phyloP scores from a whole-genome alignment of 2,797 vertebrate species.

The Luscinia luscinia region DNA sequence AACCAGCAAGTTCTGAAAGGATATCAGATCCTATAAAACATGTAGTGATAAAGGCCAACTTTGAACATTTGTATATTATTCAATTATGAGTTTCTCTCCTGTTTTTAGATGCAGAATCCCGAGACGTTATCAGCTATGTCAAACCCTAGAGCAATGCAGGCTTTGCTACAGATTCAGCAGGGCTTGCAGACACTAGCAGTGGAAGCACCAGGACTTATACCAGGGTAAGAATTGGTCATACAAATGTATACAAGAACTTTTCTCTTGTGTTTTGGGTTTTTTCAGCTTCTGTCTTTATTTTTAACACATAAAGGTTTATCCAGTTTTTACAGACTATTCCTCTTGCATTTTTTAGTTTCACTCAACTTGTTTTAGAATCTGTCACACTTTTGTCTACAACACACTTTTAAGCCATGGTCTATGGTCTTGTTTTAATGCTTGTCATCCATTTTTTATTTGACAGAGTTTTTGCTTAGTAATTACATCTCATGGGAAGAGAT shows the following conservation, averaged over 20 bases:
- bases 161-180: constrained; percentile 88
- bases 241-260: not conserved
- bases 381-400: not conserved
- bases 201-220: constrained; percentile 84
- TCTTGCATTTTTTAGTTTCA: not conserved
- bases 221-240: constrained; percentile 75
- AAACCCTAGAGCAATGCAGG: constrained; percentile 87
- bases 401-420: not conserved
- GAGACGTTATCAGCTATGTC: constrained; percentile 87
- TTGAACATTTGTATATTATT: not conserved
- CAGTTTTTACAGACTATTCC: not conserved
- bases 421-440: not conserved
- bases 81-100: constrained; percentile 21
- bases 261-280: not conserved
- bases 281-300: not conserved
- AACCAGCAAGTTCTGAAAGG: not conserved
- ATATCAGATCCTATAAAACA: not conserved
- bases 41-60: not conserved
- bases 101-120: constrained; percentile 85
- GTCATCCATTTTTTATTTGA: not conserved
- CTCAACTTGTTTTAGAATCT: not conserved
- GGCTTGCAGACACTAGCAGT: constrained; percentile 85
- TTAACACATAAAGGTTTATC: not conserved
- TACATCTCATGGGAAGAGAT: not conserved
- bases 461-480: not conserved